phyloP scores from a whole-genome alignment of 2,797 vertebrate species.

The Tolypeutes matacus region DNA sequence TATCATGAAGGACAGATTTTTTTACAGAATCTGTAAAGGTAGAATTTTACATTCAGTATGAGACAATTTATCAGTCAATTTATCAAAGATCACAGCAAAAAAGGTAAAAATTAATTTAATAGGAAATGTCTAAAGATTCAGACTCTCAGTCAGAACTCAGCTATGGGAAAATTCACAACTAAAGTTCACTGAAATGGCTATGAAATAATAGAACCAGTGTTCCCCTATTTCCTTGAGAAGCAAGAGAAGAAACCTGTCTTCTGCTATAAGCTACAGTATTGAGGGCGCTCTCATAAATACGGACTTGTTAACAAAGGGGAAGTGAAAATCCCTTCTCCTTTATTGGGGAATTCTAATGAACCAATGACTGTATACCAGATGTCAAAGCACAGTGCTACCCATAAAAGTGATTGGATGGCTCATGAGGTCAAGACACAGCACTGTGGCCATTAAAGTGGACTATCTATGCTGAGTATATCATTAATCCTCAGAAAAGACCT shows the following conservation, averaged over 20 bases:
- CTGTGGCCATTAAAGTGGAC: no score
- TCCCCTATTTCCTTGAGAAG: background rate
- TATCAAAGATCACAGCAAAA: background rate
- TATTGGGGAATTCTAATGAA: background rate
- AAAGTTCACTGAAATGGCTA: background rate
- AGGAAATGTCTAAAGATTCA: conserved; percentile 43
- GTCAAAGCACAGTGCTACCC: background rate
- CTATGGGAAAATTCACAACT: background rate
- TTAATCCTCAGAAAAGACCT: no score
- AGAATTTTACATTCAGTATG: conserved; percentile 49
- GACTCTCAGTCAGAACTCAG: background rate
- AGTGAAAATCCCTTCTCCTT: background rate
- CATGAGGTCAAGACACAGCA: no score
- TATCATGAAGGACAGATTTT: background rate
- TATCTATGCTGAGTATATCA: no score
- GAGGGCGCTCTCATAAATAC: background rate
- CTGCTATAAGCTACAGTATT: background rate
- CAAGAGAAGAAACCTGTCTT: background rate
- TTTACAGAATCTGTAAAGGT: background rate
- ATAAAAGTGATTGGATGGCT: background rate
- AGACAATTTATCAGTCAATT: background rate
- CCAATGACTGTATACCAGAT: background rate
- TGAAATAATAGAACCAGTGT: background rate
- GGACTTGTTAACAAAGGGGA: background rate
- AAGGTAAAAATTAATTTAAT: background rate